Percentiles rank a stretch among this genome's conserved stretches.
Conservation (phyloP, 2,797 vertebrate genomes). For the Loriculus beryllinus region DNA sequence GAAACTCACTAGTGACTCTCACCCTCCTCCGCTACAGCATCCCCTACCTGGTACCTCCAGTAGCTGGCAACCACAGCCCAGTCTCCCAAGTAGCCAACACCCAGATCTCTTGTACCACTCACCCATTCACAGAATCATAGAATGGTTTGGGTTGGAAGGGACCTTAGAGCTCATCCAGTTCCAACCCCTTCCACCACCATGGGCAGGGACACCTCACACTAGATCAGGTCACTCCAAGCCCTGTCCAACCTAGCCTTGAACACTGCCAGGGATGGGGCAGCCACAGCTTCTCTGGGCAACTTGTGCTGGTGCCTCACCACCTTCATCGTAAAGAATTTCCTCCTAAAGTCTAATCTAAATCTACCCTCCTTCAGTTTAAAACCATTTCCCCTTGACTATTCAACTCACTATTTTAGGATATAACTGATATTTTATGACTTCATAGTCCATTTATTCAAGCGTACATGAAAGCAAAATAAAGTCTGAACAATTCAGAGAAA, state of each 20-base stretch:
- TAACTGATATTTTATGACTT: not conserved
- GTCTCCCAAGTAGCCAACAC: not conserved
- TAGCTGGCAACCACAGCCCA: not conserved
- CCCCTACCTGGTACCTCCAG: not conserved
- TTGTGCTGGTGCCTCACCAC: not conserved
- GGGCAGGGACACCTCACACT: too few species aligned
- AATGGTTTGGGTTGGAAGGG: not conserved
- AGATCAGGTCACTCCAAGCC: not conserved
- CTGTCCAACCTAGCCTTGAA: not conserved
- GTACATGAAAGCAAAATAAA: not conserved
- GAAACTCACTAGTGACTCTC: not conserved
- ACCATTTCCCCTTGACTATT: not conserved
- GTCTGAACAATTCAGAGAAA: not conserved
- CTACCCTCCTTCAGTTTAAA: not conserved
- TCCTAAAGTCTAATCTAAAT: not conserved
- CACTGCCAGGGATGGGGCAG: not conserved
- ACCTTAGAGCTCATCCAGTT: not conserved
- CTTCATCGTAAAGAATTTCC: not conserved
- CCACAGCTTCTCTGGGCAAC: not conserved
- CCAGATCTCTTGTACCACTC: not conserved
- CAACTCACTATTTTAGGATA: not conserved
- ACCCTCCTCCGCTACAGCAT: fast-evolving
- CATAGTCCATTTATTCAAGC: not conserved
- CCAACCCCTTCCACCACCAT: too few species aligned
- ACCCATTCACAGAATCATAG: not conserved